Conservation (phyloP, 2,797 vertebrate species). For the Diceros bicornis region DNA sequence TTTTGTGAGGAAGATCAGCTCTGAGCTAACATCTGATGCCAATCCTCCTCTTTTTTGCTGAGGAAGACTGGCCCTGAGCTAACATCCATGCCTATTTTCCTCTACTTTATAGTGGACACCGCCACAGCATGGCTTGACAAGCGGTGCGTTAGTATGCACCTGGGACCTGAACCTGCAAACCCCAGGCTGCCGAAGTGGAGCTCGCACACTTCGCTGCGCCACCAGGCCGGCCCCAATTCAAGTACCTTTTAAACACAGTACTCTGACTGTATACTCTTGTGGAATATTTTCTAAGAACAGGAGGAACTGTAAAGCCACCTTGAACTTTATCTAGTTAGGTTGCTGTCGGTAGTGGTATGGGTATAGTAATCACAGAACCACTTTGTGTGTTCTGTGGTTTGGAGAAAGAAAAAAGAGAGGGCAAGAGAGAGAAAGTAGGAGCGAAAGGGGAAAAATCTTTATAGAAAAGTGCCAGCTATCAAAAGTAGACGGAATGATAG, state of each 20-base stretch:
- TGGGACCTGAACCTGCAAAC: too few species aligned
- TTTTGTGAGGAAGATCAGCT: too few species aligned
- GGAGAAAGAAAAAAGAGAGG: not conserved
- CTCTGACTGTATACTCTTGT: not conserved
- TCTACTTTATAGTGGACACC: too few species aligned
- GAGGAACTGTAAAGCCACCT: not conserved
- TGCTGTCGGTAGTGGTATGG: not conserved
- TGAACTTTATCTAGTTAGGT: not conserved
- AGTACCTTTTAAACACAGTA: not conserved
- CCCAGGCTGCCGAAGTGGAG: too few species aligned
- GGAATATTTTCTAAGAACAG: not conserved
- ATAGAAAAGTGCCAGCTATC: not conserved
- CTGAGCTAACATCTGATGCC: too few species aligned
- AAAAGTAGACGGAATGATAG: not conserved
- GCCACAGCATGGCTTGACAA: too few species aligned
- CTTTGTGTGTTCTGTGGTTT: not conserved
- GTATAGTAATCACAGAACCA: not conserved
- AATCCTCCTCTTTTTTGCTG: too few species aligned
- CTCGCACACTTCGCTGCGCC: too few species aligned
- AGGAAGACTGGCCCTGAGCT: too few species aligned
- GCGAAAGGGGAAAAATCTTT: not conserved
- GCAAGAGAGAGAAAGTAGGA: not conserved
- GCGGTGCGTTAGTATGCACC: too few species aligned
- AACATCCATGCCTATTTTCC: too few species aligned
- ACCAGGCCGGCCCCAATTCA: not conserved